Evolutionary conservation across 2,797 vertebrate genomes (phyloP).

Genomic region (Microctenopoma stevenorrisi): DNA sequence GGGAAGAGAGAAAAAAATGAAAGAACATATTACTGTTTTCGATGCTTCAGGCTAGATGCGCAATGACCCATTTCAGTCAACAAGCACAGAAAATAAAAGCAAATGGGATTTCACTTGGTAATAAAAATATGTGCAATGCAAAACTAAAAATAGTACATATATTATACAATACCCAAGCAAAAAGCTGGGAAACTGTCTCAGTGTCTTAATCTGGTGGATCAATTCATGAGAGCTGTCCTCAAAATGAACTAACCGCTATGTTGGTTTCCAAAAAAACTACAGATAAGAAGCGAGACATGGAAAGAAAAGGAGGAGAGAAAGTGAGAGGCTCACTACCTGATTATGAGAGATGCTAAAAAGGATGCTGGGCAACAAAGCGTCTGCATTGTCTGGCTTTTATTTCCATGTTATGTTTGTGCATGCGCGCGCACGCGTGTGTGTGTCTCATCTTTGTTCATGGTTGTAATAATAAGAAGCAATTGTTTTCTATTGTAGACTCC

Average conservation of each 20-base stretch:
- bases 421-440: background rate
- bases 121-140: slow-evolving; percentile 33
- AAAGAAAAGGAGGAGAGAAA: slow-evolving; percentile 5
- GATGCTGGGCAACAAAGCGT: slow-evolving; percentile 41
- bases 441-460: slow-evolving; percentile 44
- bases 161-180: background rate
- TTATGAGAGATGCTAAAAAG: slow-evolving; percentile 41
- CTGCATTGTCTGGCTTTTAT: slow-evolving; percentile 50
- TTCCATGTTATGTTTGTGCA: slow-evolving; percentile 22
- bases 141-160: slow-evolving; percentile 1
- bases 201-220: background rate
- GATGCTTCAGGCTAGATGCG: slow-evolving; percentile 52
- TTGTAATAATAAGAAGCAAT: slow-evolving; percentile 36
- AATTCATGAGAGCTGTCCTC: slow-evolving; percentile 32
- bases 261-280: background rate
- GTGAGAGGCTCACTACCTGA: slow-evolving; percentile 9
- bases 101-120: slow-evolving; percentile 21
- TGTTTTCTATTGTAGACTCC: slow-evolving; percentile 43
- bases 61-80: slow-evolving; percentile 73
- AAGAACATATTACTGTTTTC: slow-evolving; percentile 34
- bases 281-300: slow-evolving; percentile 1
- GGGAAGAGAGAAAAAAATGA: slow-evolving; percentile 5
- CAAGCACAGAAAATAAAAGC: slow-evolving; percentile 29
- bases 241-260: slow-evolving; percentile 26
- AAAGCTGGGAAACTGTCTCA: slow-evolving; percentile 10